Evolutionary conservation across 2,797 vertebrate genomes (phyloP).

Genomic region (Etheostoma perlongum): DNA sequence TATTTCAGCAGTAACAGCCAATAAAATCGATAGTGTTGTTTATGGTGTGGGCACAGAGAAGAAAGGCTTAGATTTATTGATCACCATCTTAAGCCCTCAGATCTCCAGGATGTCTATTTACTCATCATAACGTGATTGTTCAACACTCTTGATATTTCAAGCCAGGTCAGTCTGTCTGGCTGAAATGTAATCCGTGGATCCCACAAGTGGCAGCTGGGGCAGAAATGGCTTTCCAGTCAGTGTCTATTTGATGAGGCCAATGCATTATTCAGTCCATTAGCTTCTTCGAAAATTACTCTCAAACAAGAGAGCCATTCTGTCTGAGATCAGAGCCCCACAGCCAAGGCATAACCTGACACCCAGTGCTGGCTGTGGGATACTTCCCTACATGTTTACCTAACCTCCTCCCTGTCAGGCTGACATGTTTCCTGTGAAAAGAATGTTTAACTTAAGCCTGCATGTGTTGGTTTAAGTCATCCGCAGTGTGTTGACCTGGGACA

Average conservation of each 20-base stretch:
- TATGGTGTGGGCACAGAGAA: constrained; percentile 50
- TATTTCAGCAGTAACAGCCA: constrained; percentile 48
- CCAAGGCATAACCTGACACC: constrained; percentile 74
- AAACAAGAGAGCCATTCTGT: constrained; percentile 85
- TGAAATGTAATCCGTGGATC: constrained; percentile 81
- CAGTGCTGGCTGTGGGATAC: constrained; percentile 79
- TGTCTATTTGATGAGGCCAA: constrained; percentile 84
- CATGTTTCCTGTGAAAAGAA: constrained; percentile 82
- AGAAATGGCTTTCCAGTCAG: constrained; percentile 85
- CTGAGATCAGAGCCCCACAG: constrained; percentile 81
- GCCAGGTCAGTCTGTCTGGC: constrained; percentile 79
- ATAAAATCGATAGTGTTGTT: constrained; percentile 68
- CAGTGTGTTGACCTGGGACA: constrained; percentile 83
- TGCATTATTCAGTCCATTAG: constrained; percentile 87
- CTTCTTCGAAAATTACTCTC: constrained; percentile 84
- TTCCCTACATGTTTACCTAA: constrained; percentile 85
- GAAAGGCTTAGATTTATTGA: constrained; percentile 73
- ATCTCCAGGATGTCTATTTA: constrained; percentile 79
- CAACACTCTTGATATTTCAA: constrained; percentile 79
- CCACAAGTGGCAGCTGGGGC: constrained; percentile 80
- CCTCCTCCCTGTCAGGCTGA: constrained; percentile 81
- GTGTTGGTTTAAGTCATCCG: constrained; percentile 83
- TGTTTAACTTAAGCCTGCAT: constrained; percentile 81
- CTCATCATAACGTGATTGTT: constrained; percentile 74
- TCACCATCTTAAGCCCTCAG: constrained; percentile 71